phyloP scores from a whole-genome alignment of 2,888 invertebrate species.

The Philereme vetulata region DNA sequence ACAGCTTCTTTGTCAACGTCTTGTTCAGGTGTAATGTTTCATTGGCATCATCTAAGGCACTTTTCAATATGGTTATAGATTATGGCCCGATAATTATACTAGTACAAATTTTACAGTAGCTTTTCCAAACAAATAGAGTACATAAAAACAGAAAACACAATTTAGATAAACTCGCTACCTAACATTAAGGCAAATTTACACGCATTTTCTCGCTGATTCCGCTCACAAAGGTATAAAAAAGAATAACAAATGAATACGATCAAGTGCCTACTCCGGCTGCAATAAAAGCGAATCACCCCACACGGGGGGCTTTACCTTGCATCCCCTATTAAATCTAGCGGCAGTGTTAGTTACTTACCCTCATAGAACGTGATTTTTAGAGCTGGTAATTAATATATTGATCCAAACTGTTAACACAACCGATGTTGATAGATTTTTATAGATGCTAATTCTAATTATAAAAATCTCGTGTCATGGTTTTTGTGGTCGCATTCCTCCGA shows the following conservation, averaged over 20 bases:
- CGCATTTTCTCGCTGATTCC: conserved; percentile 17
- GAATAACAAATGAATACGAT: conserved; percentile 32
- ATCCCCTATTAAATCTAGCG: conserved; percentile 17
- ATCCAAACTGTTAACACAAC: too few relatives aligned
- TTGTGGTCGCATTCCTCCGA: too few relatives aligned
- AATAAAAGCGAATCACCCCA: conserved; percentile 22
- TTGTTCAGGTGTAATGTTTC: too few relatives aligned
- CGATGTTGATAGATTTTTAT: too few relatives aligned
- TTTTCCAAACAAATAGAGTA: background rate
- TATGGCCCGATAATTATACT: too few relatives aligned
- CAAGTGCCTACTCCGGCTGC: conserved; percentile 21
- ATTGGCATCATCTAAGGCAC: too few relatives aligned
- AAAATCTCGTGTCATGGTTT: too few relatives aligned
- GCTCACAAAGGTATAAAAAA: conserved; percentile 14
- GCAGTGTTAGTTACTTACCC: background rate
- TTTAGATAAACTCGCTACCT: background rate
- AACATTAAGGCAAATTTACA: conserved; percentile 20
- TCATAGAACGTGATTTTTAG: background rate
- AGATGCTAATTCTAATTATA: too few relatives aligned
- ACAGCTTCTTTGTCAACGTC: too few relatives aligned
- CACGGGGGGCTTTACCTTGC: conserved; percentile 16
- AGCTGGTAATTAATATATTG: background rate
- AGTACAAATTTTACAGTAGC: too few relatives aligned
- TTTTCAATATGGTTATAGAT: too few relatives aligned
- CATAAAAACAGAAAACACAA: background rate